Evolutionary conservation across 2,888 invertebrate species (phyloP).

Genomic region (Oxystoma pomonae): DNA sequence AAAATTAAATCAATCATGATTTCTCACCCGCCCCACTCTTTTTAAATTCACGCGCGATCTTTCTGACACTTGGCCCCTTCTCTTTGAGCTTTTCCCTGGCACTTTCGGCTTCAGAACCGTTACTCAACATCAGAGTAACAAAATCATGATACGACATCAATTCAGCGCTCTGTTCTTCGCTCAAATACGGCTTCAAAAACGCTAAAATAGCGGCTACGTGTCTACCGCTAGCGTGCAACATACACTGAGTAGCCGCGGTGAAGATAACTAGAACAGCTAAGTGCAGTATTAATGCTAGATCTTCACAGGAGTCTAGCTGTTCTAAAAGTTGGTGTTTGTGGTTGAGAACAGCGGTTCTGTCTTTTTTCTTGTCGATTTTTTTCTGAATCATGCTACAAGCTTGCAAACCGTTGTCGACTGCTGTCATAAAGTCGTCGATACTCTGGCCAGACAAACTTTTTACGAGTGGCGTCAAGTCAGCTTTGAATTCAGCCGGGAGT

Average conservation of each 20-base stretch:
- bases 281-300: conserved; percentile 76
- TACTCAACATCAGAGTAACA: conserved; percentile 59
- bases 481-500: conserved; percentile 64
- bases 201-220: conserved; percentile 79
- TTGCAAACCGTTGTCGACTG: conserved; percentile 68
- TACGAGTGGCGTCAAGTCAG: conserved; percentile 62
- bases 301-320: conserved; percentile 69
- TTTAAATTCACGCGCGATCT: conserved; percentile 53
- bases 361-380: conserved; percentile 88
- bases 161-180: conserved; percentile 58
- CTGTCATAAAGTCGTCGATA: conserved; percentile 74
- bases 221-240: conserved; percentile 90
- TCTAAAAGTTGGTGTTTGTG: conserved; percentile 79
- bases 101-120: conserved; percentile 51
- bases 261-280: conserved; percentile 74
- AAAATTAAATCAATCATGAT: no score
- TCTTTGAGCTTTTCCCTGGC: conserved; percentile 50
- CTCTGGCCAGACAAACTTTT: conserved; percentile 59
- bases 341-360: conserved; percentile 68
- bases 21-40: conserved; percentile 30
- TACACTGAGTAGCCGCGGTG: conserved; percentile 72
- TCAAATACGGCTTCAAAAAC: conserved; percentile 67
- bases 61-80: conserved; percentile 50
- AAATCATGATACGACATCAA: conserved; percentile 73
- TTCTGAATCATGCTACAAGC: conserved; percentile 76